A percentile compares a stretch with the other conserved stretches of the same genome.
phyloP scores from a whole-genome alignment of 2,888 invertebrate genomes.

The Stenotaenia linearis region DNA sequence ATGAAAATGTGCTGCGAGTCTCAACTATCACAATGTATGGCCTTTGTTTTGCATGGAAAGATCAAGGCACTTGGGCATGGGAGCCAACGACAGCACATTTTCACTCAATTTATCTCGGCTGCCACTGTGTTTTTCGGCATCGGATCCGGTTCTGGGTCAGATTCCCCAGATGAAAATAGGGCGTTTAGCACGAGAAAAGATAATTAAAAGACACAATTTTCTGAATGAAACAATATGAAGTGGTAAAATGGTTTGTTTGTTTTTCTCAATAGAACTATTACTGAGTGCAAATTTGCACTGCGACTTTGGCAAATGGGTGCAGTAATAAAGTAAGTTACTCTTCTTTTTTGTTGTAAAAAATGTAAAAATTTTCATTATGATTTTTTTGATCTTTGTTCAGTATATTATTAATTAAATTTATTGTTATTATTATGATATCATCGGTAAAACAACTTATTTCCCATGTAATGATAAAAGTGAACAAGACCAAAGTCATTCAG shows the following conservation, averaged over 20 bases:
- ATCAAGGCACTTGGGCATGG: conserved; percentile 32
- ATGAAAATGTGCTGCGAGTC: neutral
- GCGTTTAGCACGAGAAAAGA: conserved; percentile 7
- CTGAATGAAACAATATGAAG: neutral
- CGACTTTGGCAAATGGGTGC: conserved; percentile 10
- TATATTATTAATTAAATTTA: neutral
- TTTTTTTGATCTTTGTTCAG: conserved; percentile 8
- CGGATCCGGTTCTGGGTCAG: conserved; percentile 24
- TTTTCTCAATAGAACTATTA: neutral
- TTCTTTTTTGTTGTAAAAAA: neutral
- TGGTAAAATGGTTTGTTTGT: neutral
- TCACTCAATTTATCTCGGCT: neutral
- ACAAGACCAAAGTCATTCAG: conserved; percentile 24
- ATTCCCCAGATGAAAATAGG: conserved; percentile 11
- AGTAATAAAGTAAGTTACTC: too few relatives aligned
- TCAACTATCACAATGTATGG: conserved; percentile 32
- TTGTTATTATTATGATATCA: neutral
- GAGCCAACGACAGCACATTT: conserved; percentile 20
- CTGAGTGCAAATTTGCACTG: neutral
- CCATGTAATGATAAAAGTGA: neutral
- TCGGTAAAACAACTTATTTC: neutral
- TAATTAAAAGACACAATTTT: conserved; percentile 1
- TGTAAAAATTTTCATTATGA: neutral
- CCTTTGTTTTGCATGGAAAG: conserved; percentile 31
- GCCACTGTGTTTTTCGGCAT: conserved; percentile 22